Conservation (phyloP, 1,140 invertebrate species). For the Neoseiulus cucumeris region DNA sequence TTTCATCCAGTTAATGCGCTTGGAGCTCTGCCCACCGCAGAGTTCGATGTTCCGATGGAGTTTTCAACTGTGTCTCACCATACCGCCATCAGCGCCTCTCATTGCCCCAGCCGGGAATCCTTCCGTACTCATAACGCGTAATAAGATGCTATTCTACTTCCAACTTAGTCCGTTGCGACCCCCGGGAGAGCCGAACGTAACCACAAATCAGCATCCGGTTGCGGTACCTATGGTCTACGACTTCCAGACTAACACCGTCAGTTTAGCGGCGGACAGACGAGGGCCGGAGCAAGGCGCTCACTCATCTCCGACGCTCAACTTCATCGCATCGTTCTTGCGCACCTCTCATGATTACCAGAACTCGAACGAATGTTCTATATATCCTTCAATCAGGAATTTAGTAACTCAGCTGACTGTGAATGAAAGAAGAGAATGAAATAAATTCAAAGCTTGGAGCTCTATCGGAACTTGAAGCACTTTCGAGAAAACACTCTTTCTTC, state of each 20-base stretch:
- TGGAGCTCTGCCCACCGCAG: constrained; percentile 45
- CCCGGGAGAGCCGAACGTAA: not conserved
- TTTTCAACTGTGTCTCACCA: constrained; percentile 69
- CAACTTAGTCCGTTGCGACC: not conserved
- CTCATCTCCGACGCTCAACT: not conserved
- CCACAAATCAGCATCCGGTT: constrained; percentile 25
- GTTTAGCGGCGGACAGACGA: constrained; percentile 49
- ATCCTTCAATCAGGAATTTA: not conserved
- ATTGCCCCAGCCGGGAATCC: constrained; percentile 56
- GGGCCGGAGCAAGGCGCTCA: not conserved
- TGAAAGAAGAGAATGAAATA: not conserved
- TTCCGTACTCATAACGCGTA: constrained; percentile 54
- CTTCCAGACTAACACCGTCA: constrained; percentile 56
- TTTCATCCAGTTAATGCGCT: constrained; percentile 66
- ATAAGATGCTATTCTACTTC: constrained; percentile 69
- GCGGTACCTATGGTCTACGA: constrained; percentile 75
- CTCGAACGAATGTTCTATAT: not conserved
- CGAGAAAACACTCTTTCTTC: too few relatives aligned
- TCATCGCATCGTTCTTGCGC: not conserved
- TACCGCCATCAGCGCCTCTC: constrained; percentile 59
- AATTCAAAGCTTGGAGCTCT: too few relatives aligned
- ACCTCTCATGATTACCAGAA: not conserved
- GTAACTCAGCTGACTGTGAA: not conserved
- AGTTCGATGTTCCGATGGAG: constrained; percentile 46
- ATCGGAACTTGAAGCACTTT: too few relatives aligned